Base-by-base conservation (phyloP, 2,797 vertebrate genomes). In the Agapornis canus region DNA sequence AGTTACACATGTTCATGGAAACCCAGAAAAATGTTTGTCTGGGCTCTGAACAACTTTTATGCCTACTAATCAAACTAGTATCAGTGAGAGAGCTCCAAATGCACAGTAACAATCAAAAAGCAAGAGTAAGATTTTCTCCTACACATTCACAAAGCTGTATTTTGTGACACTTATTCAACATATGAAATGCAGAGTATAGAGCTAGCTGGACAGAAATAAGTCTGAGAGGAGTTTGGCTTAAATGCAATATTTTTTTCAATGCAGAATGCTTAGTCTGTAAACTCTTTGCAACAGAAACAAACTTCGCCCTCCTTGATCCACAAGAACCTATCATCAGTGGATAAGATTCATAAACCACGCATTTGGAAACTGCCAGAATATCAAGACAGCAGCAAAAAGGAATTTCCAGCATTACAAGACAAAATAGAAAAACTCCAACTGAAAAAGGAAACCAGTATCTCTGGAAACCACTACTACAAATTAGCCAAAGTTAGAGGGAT, bases 401-500 rank as follows among this genome's bases (percentile, higher is more conserved):
- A 79, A 86, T 76, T 40, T 72, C 10, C 13, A 54, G 9, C 54
- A 63, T 65, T 35, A 72, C 71, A 68, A 71, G 35, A 42, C 40
- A 27, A 17, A 49, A 37, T 14, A 65, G 37, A 69, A 75, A 85
- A 73, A 42, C 8, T 37, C n/a, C 35, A 59, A 23, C 21, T 48
- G 31, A 83, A 71, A 65, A 64, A 47, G 26, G 13, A 82, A 61
- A 71, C 63, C 6, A 1, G 13, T 45, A 15, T 52, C 49, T 72
- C 18, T 48, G 63, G 80, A 81, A 94, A 86, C 27, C 29, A 59
- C 43, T 11, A 31, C 37, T 27, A 82, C 59, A 79, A 78, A 86
- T 66, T 43, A 81, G 27, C 6, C 64, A 45, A 32, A 71, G 11
- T 82, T 51, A 52, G 11, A 71, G 37, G 43, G 40, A 66, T 51